Evolutionary conservation across 2,888 invertebrate species (phyloP).

Genomic region (Galeopsomyia nigrocyanea): DNA sequence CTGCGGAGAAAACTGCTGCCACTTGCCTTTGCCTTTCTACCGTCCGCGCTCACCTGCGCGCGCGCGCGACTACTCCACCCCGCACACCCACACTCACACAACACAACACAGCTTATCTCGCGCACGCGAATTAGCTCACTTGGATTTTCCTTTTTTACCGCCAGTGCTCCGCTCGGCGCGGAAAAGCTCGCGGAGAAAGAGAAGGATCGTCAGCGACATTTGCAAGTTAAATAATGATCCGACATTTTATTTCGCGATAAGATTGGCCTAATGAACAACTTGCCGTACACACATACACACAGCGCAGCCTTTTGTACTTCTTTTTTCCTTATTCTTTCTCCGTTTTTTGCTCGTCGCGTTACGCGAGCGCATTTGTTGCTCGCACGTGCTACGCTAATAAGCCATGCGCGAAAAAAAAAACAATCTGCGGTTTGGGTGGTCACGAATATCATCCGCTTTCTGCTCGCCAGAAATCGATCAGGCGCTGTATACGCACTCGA

Average conservation of each 20-base stretch:
- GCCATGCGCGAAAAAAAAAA: neutral
- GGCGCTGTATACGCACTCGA: neutral
- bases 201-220: slow-evolving; percentile 19
- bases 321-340: neutral
- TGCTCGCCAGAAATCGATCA: slow-evolving; percentile 23
- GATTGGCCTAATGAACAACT: slow-evolving; percentile 37
- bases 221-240: slow-evolving; percentile 40
- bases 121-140: slow-evolving; percentile 67
- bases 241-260: slow-evolving; percentile 44
- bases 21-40: slow-evolving; percentile 67
- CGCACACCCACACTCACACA: slow-evolving; percentile 39
- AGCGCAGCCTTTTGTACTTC: slow-evolving; percentile 14
- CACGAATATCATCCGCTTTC: slow-evolving; percentile 26
- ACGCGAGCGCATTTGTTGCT: neutral
- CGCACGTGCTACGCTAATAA: neutral
- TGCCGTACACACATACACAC: slow-evolving; percentile 25
- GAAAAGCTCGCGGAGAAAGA: slow-evolving; percentile 4
- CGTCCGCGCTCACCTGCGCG: slow-evolving; percentile 35
- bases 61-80: slow-evolving; percentile 56
- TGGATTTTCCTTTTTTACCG: slow-evolving; percentile 60
- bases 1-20: slow-evolving; percentile 10
- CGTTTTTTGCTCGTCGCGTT: neutral
- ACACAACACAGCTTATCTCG: slow-evolving; percentile 35
- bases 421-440: neutral
- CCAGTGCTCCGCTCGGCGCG: neutral